Conservation (phyloP, 1,140 invertebrate species). For the Drosophila burlai region DNA sequence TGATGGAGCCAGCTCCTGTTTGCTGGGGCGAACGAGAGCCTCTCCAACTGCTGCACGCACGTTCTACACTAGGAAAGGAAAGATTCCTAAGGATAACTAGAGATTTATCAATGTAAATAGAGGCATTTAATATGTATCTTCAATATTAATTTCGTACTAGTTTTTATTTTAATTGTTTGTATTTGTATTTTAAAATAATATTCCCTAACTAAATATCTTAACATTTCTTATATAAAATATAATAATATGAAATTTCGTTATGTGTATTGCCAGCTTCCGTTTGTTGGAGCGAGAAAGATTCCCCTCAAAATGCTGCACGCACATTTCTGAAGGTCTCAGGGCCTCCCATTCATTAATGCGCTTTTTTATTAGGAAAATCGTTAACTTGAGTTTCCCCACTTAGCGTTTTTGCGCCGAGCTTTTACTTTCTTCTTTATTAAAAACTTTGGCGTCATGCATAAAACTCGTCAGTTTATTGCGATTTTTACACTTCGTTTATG, state of each 20-base stretch:
- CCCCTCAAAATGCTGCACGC: constrained; percentile 46
- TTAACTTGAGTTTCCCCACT: constrained; percentile 64
- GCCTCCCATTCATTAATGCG: constrained; percentile 69
- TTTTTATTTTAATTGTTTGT: background rate
- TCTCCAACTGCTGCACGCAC: constrained; percentile 45
- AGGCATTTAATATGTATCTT: background rate
- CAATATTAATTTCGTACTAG: background rate
- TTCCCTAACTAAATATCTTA: no score
- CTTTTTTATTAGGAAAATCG: constrained; percentile 75
- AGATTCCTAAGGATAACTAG: background rate
- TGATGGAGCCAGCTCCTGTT: constrained; percentile 56
- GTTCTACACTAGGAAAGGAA: background rate
- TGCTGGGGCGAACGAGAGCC: constrained; percentile 14
- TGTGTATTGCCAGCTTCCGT: constrained; percentile 18
- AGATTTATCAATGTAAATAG: no score
- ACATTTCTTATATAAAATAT: background rate
- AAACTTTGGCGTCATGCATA: constrained; percentile 69
- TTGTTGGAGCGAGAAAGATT: constrained; percentile 5
- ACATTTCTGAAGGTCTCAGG: constrained; percentile 35
- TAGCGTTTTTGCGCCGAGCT: constrained; percentile 47
- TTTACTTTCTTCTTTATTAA: constrained; percentile 67
- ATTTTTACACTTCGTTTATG: constrained; percentile 66
- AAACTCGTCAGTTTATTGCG: constrained; percentile 65
- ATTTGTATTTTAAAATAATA: no score
- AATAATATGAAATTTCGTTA: background rate